phyloP scores from a whole-genome alignment of 2,888 invertebrate species.

The Siphlonurus alternatus region DNA sequence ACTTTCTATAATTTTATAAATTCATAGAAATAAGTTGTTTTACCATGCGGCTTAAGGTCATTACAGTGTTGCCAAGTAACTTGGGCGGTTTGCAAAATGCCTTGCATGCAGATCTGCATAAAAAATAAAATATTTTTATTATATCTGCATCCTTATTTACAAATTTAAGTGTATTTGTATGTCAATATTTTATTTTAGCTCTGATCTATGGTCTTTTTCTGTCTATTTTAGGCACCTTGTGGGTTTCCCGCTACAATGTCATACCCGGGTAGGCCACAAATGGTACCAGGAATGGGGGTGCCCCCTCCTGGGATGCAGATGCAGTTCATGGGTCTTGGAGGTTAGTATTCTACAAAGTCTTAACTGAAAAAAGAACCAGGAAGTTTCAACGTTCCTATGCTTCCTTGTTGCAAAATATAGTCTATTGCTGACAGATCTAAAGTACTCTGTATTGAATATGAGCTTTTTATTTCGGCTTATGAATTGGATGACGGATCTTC shows the following conservation, averaged over 20 bases:
- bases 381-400: no score
- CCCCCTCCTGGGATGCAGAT: conserved; percentile 30
- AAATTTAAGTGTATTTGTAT: background rate
- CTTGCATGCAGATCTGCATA: no score
- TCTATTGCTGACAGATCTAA: no score
- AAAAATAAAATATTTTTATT: no score
- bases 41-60: background rate
- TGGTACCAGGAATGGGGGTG: conserved; percentile 50
- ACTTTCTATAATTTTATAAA: background rate
- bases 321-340: conserved; percentile 30
- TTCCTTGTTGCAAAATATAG: no score
- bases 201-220: background rate
- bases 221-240: conserved; percentile 8
- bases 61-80: background rate
- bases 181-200: background rate
- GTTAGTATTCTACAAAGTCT: conserved; percentile 16
- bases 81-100: no score
- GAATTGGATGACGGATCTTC: no score
- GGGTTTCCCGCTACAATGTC: conserved; percentile 43
- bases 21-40: background rate
- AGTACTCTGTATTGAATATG: no score
- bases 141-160: background rate
- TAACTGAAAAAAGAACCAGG: no score
- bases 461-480: no score
- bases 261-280: conserved; percentile 71